Evolutionary conservation across 2,113 vertebrate genomes (phyloP).

Genomic region (Papio anubis): DNA sequence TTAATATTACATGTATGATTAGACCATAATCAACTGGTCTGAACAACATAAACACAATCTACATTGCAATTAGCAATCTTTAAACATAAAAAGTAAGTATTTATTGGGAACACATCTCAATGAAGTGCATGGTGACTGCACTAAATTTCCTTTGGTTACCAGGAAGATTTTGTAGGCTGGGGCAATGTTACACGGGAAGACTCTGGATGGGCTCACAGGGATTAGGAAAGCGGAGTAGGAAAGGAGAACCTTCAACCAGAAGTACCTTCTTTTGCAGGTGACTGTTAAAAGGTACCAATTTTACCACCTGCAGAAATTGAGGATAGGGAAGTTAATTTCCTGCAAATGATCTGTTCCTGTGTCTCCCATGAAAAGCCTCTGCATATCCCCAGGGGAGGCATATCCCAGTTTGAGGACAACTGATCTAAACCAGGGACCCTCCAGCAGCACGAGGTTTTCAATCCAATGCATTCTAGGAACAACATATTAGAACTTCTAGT

Average conservation of each 20-base stretch:
- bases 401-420: too few species aligned
- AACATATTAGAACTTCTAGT: not conserved
- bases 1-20: not conserved
- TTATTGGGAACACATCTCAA: not conserved
- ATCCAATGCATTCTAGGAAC: not conserved
- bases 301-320: not conserved
- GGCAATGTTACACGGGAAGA: not conserved
- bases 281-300: not conserved
- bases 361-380: not conserved
- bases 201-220: not conserved
- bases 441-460: not conserved
- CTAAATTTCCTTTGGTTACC: not conserved
- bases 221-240: not conserved
- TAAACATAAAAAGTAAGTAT: not conserved
- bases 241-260: not conserved
- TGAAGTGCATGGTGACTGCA: not conserved
- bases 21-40: not conserved
- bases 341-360: not conserved
- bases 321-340: not conserved
- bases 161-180: not conserved
- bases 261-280: not conserved
- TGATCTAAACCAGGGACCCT: not conserved
- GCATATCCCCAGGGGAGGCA: not conserved
- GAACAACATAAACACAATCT: not conserved
- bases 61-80: not conserved